These are phyloP conservation scores for Acanthochromis polyacanthus DNA, from an alignment of 2,113 vertebrate species.

Conservation along the genomic window DNA sequence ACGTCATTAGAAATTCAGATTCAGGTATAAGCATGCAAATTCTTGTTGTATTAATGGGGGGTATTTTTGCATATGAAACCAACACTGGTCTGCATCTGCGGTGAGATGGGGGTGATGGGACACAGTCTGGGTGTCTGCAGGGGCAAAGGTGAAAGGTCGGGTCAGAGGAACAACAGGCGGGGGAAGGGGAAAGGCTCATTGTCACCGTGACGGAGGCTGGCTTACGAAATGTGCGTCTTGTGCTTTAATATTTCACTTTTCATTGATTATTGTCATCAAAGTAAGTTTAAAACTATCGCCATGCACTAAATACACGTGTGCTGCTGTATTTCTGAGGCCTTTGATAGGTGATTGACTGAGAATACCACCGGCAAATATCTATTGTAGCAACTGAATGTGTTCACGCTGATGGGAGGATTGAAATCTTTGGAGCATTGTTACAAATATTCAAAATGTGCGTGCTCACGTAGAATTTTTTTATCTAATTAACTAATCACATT, in stretches of 20 bases:
- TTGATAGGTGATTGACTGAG: too few relatives aligned
- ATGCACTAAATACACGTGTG: too few relatives aligned
- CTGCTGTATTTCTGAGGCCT: too few relatives aligned
- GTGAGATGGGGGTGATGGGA: slow-evolving; percentile 1
- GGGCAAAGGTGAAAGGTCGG: slow-evolving; percentile 60
- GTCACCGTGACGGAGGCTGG: background rate
- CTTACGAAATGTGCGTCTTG: background rate
- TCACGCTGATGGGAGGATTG: too few relatives aligned
- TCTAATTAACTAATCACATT: too few relatives aligned
- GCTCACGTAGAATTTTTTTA: too few relatives aligned
- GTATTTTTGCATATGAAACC: slow-evolving; percentile 62
- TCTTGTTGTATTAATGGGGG: slow-evolving; percentile 7
- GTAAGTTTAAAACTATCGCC: too few relatives aligned
- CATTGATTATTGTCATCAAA: too few relatives aligned
- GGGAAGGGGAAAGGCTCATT: slow-evolving; percentile 34
- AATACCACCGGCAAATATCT: too few relatives aligned
- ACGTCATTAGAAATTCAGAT: slow-evolving; percentile 46
- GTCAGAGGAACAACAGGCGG: slow-evolving; percentile 39
- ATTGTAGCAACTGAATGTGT: too few relatives aligned
- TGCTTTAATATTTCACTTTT: background rate
- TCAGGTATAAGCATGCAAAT: slow-evolving; percentile 61
- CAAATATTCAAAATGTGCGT: too few relatives aligned
- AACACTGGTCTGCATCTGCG: slow-evolving; percentile 58
- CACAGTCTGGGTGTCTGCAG: slow-evolving; percentile 47
- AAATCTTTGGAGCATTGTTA: too few relatives aligned